These are phyloP conservation scores for Dynastes hyllus DNA, from an alignment of 2,888 invertebrate species.

Conservation along the genomic window DNA sequence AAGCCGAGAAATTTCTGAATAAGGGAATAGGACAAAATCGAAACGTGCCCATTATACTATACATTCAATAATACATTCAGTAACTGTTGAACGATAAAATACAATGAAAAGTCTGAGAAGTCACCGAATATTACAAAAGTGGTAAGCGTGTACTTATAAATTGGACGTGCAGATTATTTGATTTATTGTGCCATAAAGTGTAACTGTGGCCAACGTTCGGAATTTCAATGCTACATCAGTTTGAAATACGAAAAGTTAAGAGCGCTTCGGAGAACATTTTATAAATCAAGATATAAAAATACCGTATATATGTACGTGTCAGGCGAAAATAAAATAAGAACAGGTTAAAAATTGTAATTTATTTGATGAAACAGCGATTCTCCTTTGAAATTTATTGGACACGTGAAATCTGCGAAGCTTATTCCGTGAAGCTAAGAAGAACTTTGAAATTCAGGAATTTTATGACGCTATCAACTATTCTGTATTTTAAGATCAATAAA, in stretches of 20 bases:
- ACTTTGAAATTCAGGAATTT: constrained; percentile 17
- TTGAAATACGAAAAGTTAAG: constrained; percentile 20
- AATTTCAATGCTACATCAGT: constrained; percentile 23
- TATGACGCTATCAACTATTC: constrained; percentile 28
- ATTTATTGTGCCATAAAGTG: constrained; percentile 39
- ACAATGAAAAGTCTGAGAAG: constrained; percentile 10
- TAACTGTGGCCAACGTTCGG: constrained; percentile 26
- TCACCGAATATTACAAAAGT: constrained; percentile 18
- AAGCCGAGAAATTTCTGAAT: not conserved
- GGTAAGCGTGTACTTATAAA: constrained; percentile 36
- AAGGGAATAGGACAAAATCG: constrained; percentile 3
- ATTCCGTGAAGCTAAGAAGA: constrained; percentile 1
- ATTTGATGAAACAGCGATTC: constrained; percentile 25
- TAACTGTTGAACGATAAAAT: constrained; percentile 20
- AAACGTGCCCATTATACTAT: not conserved
- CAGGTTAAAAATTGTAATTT: constrained; percentile 38
- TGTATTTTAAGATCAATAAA: constrained; percentile 29
- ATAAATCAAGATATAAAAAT: constrained; percentile 37
- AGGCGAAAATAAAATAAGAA: constrained; percentile 17
- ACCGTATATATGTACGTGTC: constrained; percentile 17
- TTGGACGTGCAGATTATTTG: constrained; percentile 44
- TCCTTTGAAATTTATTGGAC: constrained; percentile 29
- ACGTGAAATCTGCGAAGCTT: constrained; percentile 25
- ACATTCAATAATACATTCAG: constrained; percentile 19
- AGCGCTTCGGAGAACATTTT: constrained; percentile 11